phyloP scores from a whole-genome alignment of 2,797 vertebrate genomes.

The Enteromius viviparus region DNA sequence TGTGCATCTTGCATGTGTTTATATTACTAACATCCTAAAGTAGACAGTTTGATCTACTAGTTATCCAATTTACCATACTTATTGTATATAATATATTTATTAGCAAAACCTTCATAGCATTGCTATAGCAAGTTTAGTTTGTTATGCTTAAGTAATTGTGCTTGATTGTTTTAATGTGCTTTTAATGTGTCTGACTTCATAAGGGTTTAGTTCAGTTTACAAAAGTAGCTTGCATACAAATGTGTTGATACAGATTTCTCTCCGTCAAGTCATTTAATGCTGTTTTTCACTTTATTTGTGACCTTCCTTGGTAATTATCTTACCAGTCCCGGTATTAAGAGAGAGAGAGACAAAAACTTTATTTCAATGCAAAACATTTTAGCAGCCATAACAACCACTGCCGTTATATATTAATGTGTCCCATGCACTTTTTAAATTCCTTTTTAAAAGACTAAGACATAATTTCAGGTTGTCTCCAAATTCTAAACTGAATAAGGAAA shows the following conservation, averaged over 20 bases:
- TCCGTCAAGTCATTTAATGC: not conserved
- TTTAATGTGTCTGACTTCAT: slow-evolving; percentile 11
- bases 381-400: not conserved
- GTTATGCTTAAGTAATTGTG: not conserved
- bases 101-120: not conserved
- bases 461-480: not conserved
- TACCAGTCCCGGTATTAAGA: not conserved
- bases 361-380: not conserved
- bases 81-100: not conserved
- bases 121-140: not conserved
- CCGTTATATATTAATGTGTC: not conserved
- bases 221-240: not conserved
- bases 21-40: not conserved
- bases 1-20: not conserved
- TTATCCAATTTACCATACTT: not conserved
- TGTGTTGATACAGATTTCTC: not conserved
- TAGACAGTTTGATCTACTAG: not conserved
- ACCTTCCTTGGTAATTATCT: not conserved
- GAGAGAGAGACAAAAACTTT: too few species aligned
- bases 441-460: not conserved
- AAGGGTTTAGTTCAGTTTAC: not conserved
- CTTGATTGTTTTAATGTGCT: not conserved
- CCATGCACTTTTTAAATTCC: not conserved
- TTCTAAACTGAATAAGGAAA: not conserved
- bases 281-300: not conserved